Evolutionary conservation across 2,113 vertebrate species (phyloP).

Genomic region (Falcunculus frontatus): DNA sequence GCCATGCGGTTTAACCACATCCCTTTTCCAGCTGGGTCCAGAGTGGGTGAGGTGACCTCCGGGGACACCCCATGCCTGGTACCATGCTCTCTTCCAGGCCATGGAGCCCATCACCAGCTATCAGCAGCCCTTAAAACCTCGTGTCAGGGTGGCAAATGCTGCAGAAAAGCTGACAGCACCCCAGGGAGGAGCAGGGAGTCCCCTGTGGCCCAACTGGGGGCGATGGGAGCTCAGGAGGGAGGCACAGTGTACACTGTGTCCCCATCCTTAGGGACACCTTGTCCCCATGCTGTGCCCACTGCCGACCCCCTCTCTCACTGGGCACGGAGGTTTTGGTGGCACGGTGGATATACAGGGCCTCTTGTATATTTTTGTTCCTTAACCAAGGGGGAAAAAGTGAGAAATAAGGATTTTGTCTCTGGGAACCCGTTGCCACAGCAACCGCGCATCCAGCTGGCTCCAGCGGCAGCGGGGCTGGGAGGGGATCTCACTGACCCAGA

Average conservation of each 20-base stretch:
- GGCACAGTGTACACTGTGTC: accelerated
- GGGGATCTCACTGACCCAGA: conserved; percentile 56
- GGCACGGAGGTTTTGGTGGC: accelerated
- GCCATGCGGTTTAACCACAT: background rate
- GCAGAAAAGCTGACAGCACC: background rate
- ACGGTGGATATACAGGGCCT: accelerated
- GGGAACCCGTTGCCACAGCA: conserved; percentile 71
- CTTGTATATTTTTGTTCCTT: background rate
- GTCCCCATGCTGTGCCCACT: accelerated
- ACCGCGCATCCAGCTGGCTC: conserved; percentile 44
- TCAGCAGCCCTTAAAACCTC: background rate
- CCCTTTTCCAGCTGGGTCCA: background rate
- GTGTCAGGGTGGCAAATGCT: accelerated
- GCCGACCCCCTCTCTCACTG: accelerated
- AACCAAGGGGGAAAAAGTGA: background rate
- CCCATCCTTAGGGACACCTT: background rate
- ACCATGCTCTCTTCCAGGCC: background rate
- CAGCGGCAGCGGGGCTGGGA: conserved; percentile 46
- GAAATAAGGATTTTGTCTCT: conserved; percentile 33
- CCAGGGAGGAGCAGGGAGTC: background rate
- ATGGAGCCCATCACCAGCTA: background rate
- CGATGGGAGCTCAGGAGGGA: accelerated
- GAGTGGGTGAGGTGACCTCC: background rate
- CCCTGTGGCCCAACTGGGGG: background rate
- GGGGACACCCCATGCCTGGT: accelerated